Evolutionary conservation across 2,888 invertebrate species (phyloP), one percentile per base, ranked within the genome.

Genomic region (Apotomis betuletana): DNA sequence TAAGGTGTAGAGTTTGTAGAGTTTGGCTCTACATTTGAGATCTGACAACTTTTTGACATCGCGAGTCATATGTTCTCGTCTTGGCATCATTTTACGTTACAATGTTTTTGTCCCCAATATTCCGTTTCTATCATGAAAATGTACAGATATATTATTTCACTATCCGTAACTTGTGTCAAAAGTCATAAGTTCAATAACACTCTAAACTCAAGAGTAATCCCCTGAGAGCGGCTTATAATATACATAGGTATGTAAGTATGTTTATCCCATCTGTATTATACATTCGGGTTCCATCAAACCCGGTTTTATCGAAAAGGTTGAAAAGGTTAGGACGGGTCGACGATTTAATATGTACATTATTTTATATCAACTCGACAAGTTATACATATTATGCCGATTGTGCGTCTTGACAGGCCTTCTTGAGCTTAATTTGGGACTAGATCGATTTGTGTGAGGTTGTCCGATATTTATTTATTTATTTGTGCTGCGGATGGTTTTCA

Each of bases 201-300:
- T 61, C 27, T 27, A 27, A 27, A 64, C 54, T 54, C 46, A 57
- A 46, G 44, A 54, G 54, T 57, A 46, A 57, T 57, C 57, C 64
- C 55, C n/a, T 5, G 44, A 57, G 49, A 49, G 49, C 27, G 64
- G 55, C 27, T 64, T 64, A 65, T 49, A 9, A 10, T 49, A 9
- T 49, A 65, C 57, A 55, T 65, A 65, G 46, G 55, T 65, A 57
- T 57, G 65, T 64, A 64, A 55, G 65, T 65, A 57, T 55, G 57
- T 65, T 65, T 55, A 65, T 65, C 65, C 65, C 55, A 55, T 57
- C 55, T 57, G 65, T 55, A 65, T 65, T 65, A 65, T 65, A 55
- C 65, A 57, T 65, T 55, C 65, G 57, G 65, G 27, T 44, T 65
- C 55, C 55, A 65, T 65, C 64, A 57, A 55, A 46, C 46, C 62